Evolutionary conservation across 2,797 vertebrate genomes (phyloP).

Genomic region (Pangasius sanitwongsei): DNA sequence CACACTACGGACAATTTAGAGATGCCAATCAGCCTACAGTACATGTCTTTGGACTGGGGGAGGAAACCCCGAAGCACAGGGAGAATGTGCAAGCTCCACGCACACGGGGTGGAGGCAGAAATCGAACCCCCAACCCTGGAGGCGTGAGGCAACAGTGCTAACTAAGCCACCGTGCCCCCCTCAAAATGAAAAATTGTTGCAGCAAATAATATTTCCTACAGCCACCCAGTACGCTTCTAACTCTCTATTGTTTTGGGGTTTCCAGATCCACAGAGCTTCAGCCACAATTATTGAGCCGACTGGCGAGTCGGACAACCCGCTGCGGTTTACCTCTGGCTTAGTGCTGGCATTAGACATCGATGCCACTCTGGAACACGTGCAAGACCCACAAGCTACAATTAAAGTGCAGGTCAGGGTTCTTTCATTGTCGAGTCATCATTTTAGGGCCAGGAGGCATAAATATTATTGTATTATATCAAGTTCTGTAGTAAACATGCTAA

Average conservation of each 20-base stretch:
- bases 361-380: slow-evolving; percentile 90
- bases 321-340: slow-evolving; percentile 90
- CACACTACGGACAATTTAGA: too few species aligned
- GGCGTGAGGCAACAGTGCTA: too few species aligned
- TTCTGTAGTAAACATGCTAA: not conserved
- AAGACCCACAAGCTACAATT: slow-evolving; percentile 87
- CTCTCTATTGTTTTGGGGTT: not conserved
- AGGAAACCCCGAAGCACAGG: too few species aligned
- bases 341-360: slow-evolving; percentile 93
- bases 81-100: too few species aligned
- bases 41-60: too few species aligned
- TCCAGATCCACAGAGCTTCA: slow-evolving; percentile 87
- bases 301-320: slow-evolving; percentile 93
- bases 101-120: too few species aligned
- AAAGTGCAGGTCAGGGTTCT: slow-evolving; percentile 87
- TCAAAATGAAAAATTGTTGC: not conserved
- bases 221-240: not conserved
- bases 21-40: too few species aligned
- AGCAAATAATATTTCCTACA: not conserved
- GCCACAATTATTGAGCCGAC: slow-evolving; percentile 93
- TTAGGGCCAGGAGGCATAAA: not conserved
- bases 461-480: not conserved
- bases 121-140: too few species aligned
- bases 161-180: too few species aligned
- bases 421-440: not conserved